Evolutionary conservation across 2,113 vertebrate species (phyloP).

Genomic region (Erythrolamprus reginae): DNA sequence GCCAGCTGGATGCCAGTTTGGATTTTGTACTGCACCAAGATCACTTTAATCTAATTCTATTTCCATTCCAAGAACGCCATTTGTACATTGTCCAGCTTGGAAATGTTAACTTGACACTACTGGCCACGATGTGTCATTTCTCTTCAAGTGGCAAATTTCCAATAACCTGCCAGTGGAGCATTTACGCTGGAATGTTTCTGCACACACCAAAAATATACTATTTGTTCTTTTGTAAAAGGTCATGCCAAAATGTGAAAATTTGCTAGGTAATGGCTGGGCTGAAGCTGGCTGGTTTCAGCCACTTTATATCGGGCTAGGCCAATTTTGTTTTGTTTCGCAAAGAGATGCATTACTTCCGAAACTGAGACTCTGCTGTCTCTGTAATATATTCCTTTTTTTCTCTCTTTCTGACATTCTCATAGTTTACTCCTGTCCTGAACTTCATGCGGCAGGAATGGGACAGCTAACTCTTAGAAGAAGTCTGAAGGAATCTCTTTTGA

Average conservation of each 20-base stretch:
- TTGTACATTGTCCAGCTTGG: slow-evolving; percentile 67
- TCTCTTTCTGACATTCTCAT: not conserved
- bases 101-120: slow-evolving; percentile 65
- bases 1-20: slow-evolving; percentile 64
- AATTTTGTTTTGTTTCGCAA: not conserved
- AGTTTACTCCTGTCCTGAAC: not conserved
- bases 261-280: not conserved
- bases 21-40: slow-evolving; percentile 56
- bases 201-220: slow-evolving; percentile 58
- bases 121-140: slow-evolving; percentile 60
- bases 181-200: slow-evolving; percentile 63
- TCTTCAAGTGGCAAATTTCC: slow-evolving; percentile 61
- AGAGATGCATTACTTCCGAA: not conserved
- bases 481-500: not conserved
- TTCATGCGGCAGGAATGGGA: not conserved
- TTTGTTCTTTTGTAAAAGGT: slow-evolving; percentile 32
- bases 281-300: not conserved
- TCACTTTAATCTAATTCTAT: slow-evolving; percentile 63
- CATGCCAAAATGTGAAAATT: slow-evolving; percentile 16
- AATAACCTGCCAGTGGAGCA: slow-evolving; percentile 63
- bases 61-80: slow-evolving; percentile 66
- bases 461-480: not conserved
- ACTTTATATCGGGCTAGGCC: not conserved
- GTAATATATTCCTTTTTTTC: not conserved
- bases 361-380: not conserved